Conservation (phyloP, 1,140 invertebrate genomes). For the Atta texana region DNA sequence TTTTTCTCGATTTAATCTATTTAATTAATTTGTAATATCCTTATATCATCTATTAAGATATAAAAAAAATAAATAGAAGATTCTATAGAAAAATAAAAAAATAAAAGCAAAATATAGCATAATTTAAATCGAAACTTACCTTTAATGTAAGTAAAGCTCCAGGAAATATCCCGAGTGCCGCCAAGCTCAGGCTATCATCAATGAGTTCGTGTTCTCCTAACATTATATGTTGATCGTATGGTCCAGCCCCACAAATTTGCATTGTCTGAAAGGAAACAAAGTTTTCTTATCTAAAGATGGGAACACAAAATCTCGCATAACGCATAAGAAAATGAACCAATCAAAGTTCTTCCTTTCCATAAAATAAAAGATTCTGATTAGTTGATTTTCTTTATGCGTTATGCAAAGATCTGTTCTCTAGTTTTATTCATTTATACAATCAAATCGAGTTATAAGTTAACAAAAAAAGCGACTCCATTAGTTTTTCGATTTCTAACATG, state of each 20-base stretch:
- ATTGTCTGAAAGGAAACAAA: constrained; percentile 80
- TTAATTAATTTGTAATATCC: background rate
- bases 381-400: too few relatives aligned
- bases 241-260: constrained; percentile 82
- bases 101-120: background rate
- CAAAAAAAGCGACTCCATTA: background rate
- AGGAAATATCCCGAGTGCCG: constrained; percentile 82
- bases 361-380: too few relatives aligned
- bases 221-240: constrained; percentile 83
- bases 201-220: constrained; percentile 82
- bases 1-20: background rate
- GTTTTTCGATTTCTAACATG: background rate
- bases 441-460: constrained; percentile 11
- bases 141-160: constrained; percentile 83
- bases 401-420: too few relatives aligned
- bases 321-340: too few relatives aligned
- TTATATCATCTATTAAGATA: too few relatives aligned
- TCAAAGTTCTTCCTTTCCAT: too few relatives aligned
- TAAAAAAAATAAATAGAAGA: background rate
- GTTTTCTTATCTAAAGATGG: background rate
- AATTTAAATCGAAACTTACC: constrained; percentile 73
- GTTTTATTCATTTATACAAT: background rate
- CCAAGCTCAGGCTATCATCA: constrained; percentile 81
- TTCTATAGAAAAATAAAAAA: background rate
- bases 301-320: too few relatives aligned